Evolutionary conservation across 2,113 vertebrate genomes (phyloP).

Genomic region (Prolemur simus): DNA sequence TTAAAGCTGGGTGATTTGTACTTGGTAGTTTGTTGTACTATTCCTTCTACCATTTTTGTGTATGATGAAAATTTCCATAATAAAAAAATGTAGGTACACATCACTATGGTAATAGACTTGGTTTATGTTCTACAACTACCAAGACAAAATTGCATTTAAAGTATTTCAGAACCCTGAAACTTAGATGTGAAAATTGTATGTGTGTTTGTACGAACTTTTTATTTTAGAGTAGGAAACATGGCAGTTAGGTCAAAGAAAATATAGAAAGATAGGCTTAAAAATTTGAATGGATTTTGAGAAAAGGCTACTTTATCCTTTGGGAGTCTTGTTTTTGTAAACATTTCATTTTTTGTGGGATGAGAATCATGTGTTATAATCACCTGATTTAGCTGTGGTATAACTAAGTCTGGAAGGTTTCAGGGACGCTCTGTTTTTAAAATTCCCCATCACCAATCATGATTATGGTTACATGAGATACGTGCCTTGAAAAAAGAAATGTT

Average conservation of each 20-base stretch:
- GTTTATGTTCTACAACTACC: not conserved
- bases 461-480: slow-evolving; percentile 63
- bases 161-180: slow-evolving; percentile 16
- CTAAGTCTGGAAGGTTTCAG: slow-evolving; percentile 61
- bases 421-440: slow-evolving; percentile 66
- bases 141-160: slow-evolving; percentile 15
- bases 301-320: slow-evolving; percentile 32
- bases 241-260: slow-evolving; percentile 60
- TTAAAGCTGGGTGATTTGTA: not conserved
- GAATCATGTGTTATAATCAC: slow-evolving; percentile 66
- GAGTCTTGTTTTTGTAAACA: slow-evolving; percentile 58
- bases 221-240: slow-evolving; percentile 51
- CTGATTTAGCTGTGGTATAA: slow-evolving; percentile 73
- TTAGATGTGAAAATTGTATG: not conserved
- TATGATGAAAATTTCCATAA: not conserved
- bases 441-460: slow-evolving; percentile 55
- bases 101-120: not conserved
- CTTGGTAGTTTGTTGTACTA: not conserved
- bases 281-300: slow-evolving; percentile 62
- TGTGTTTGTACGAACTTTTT: slow-evolving; percentile 7
- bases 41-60: not conserved
- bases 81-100: not conserved
- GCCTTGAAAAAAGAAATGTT: slow-evolving; percentile 63
- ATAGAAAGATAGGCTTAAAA: slow-evolving; percentile 47
- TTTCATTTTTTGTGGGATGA: slow-evolving; percentile 55